phyloP scores from a whole-genome alignment of 1,140 invertebrate species.

The Trichomalopsis sarcophagae region DNA sequence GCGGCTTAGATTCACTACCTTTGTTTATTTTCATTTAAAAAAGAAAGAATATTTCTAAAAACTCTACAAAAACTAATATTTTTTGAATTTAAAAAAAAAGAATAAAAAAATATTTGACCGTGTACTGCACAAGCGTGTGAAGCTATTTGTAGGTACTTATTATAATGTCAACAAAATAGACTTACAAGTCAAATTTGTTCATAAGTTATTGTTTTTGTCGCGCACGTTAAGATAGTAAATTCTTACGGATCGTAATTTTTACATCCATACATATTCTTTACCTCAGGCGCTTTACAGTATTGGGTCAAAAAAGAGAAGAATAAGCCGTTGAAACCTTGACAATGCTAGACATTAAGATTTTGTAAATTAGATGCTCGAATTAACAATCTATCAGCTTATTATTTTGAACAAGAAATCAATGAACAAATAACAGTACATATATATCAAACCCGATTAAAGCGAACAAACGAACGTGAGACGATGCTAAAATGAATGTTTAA shows the following conservation, averaged over 20 bases:
- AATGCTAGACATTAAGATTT: slow-evolving; percentile 12
- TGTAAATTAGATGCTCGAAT: slow-evolving; percentile 9
- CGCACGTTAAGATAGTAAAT: background rate
- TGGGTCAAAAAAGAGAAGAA: background rate
- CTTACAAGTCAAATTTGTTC: no score
- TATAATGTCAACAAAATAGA: no score
- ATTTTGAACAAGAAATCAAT: slow-evolving; percentile 18
- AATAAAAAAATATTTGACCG: background rate
- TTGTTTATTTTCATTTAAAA: background rate
- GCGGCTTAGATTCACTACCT: slow-evolving; percentile 11
- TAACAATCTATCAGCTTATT: slow-evolving; percentile 7
- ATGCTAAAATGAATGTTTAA: background rate
- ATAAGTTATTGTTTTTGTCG: background rate
- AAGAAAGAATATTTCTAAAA: background rate
- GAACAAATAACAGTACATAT: background rate
- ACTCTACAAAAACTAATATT: background rate
- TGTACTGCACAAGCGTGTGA: background rate
- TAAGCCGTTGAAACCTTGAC: background rate
- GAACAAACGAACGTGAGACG: background rate
- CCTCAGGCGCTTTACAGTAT: background rate
- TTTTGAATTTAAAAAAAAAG: background rate
- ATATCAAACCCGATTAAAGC: background rate
- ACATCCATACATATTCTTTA: background rate
- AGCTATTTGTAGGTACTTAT: background rate
- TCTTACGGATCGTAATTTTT: no score